Evolutionary conservation across 2,888 invertebrate species (phyloP).

Genomic region (Campoplex nolae): DNA sequence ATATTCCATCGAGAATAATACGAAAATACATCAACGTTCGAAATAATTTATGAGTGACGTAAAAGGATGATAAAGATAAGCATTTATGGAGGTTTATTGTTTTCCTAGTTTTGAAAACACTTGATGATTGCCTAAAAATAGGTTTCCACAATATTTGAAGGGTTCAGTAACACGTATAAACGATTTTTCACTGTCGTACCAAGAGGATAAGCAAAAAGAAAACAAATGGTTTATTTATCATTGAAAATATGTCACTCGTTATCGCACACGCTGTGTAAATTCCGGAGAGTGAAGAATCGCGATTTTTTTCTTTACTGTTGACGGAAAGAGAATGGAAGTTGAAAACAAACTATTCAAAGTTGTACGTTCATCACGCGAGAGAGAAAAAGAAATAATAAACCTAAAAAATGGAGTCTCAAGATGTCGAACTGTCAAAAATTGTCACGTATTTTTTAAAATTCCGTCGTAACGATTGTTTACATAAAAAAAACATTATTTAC

Average conservation of each 20-base stretch:
- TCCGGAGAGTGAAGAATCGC: background rate
- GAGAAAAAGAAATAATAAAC: background rate
- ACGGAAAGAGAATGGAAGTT: slow-evolving; percentile 13
- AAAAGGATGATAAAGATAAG: background rate
- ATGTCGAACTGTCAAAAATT: background rate
- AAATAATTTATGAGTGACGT: background rate
- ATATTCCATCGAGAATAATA: background rate
- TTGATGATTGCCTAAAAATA: background rate
- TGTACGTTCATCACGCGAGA: background rate
- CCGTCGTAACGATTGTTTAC: slow-evolving; percentile 21
- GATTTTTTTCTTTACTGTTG: background rate
- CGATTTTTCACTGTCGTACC: background rate
- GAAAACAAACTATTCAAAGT: slow-evolving; percentile 3
- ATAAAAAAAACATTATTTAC: slow-evolving; percentile 78
- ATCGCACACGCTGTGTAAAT: background rate
- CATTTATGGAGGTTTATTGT: background rate
- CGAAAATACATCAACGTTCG: background rate
- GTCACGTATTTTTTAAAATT: slow-evolving; percentile 10
- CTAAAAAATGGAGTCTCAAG: background rate
- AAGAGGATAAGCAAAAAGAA: background rate
- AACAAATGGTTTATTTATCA: background rate
- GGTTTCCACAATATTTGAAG: background rate
- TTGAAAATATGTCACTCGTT: background rate
- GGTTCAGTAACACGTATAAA: background rate
- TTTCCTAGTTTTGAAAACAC: background rate